Evolutionary conservation across 2,113 vertebrate genomes (phyloP), one percentile per base, ranked within the genome.

Genomic region (Tupaia tana): DNA sequence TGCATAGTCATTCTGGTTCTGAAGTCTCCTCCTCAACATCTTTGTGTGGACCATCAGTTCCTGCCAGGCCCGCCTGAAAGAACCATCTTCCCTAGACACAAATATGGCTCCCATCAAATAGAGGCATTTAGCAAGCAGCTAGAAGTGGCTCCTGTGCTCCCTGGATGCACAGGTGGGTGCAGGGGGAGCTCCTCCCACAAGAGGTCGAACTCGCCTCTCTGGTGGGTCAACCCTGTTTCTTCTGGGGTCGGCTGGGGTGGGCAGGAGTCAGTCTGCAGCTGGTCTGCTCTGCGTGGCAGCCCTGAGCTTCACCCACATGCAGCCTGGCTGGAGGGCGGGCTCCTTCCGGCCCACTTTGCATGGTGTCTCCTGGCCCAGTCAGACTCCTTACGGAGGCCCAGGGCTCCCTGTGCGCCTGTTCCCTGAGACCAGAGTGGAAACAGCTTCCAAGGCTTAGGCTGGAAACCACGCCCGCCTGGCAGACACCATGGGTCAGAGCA

Each of bases 51-150:
- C 8, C 20, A 6, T 54, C 56, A 70, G 9, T 52, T 77, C 56
- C 80, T 63, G 71, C 13, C 2, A 13, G 66, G 27, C 34, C 59
- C n/a, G 29, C 86, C 63, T 27, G n/a, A 25, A 58, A n/a, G 31
- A 15, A 6, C 19, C 52, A 8, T 24, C 77, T 61, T 14, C n/a
- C 5, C 8, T 9, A 0, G 1, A 20, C 25, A 25, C 90, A 19
- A 13, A 2, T 2, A 16, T 16, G 64, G 71, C 78, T 84, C 14
- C 1, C 0, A 10, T 43, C 31, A 9, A 16, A n/a, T 1, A 67
- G 4, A 88, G 78, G 22, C 56, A 70, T 31, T 43, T 7, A 0
- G 0, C 0, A 0, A 3, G 3, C 3, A 0, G 3, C 7, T 6
- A 9, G 43, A 43, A 20, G 3, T 7, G 12, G 34, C 9, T 0